Percentiles rank a stretch among this genome's conserved stretches.
phyloP scores from a whole-genome alignment of 2,113 vertebrate genomes.

The Seriola quinqueradiata region DNA sequence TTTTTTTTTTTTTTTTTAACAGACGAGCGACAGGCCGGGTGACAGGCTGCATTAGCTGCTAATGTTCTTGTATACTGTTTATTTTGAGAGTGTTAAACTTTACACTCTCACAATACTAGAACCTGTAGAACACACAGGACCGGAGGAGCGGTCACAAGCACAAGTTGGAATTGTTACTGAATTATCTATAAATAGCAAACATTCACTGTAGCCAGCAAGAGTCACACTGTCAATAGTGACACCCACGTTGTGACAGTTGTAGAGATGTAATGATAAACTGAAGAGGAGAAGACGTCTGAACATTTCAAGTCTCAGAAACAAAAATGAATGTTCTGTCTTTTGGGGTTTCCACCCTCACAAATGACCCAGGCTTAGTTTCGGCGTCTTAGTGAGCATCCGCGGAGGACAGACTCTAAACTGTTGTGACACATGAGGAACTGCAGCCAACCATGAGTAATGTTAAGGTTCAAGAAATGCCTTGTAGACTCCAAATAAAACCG shows the following conservation, averaged over 20 bases:
- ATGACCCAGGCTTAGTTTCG: conserved; percentile 52
- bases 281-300: conserved; percentile 32
- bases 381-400: conserved; percentile 38
- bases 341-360: conserved; percentile 31
- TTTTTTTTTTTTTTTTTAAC: conserved; percentile 20
- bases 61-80: conserved; percentile 12
- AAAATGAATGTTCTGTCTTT: conserved; percentile 40
- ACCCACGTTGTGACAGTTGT: conserved; percentile 19
- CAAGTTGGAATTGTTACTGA: background rate
- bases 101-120: conserved; percentile 9
- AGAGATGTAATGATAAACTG: conserved; percentile 30
- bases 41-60: conserved; percentile 53
- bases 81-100: conserved; percentile 38
- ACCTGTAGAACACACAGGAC: too few relatives aligned
- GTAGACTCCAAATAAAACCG: conserved; percentile 52
- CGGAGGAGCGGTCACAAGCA: too few relatives aligned
- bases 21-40: conserved; percentile 34
- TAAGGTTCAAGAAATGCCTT: conserved; percentile 70
- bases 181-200: background rate
- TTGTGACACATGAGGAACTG: conserved; percentile 76
- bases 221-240: background rate
- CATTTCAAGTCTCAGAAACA: conserved; percentile 31
- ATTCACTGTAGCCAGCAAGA: background rate
- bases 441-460: conserved; percentile 74
- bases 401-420: conserved; percentile 68